Evolutionary conservation across 1,140 invertebrate genomes (phyloP), one percentile per base, ranked within the genome.

Genomic region (Ganaspis sp.): DNA sequence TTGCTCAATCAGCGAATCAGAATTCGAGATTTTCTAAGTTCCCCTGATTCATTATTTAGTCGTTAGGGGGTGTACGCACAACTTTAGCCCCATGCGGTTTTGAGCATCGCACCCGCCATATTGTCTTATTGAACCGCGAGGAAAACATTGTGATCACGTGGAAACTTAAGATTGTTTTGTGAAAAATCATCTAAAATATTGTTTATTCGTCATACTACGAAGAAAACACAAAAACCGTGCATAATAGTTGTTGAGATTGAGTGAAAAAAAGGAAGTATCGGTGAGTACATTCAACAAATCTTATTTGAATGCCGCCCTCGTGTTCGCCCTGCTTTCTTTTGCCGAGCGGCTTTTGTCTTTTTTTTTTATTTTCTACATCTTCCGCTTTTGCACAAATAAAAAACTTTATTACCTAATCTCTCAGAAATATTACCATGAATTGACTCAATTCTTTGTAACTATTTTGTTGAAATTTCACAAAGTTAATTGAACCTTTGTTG

Each of bases 81-180:
- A 34, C 2, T n/a, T n/a, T n/a, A 34, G 6, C 53, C n/a, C 74
- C 74, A 72, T 45, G 42, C 37, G 69, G 74, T 78, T 72, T 71
- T 75, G n/a, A 74, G 72, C 75, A 70, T 71, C 69, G 49, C 26
- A 71, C 77, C 76, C 85, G 88, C 88, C 88, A 89, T 89, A 85
- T 89, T 87, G 86, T 76, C 74, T 84, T 54, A 75, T 69, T 29
- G 70, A 80, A 77, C 72, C 70, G 29, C 29, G 37, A 76, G 80
- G 81, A 82, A 84, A 86, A 86, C 81, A 87, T 78, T 84, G 78
- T 79, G 78, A 75, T 85, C 83, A 81, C 83, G 83, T 86, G 81
- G 82, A 82, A 75, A 26, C 58, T 15, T 12, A 64, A 64, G 45
- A 64, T 64, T 29, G 37, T 71, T 78, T 54, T 64, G n/a, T 21